These are phyloP conservation scores for Notocelia uddmanniana DNA, from an alignment of 2,888 invertebrate genomes.

Conservation along the genomic window DNA sequence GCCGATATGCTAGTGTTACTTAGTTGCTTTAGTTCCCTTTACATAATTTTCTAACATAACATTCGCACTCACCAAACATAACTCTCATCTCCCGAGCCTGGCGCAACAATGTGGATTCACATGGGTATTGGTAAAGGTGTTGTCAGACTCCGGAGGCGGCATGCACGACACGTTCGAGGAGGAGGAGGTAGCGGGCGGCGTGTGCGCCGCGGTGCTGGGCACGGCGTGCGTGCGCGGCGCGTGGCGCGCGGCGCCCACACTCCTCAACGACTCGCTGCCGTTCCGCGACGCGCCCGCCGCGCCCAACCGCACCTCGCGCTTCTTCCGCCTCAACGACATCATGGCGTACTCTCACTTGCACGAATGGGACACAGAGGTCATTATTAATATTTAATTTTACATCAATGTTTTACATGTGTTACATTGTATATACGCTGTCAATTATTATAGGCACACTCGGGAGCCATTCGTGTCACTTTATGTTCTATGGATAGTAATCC, in stretches of 20 bases:
- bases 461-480: too few species aligned
- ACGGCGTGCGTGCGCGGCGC: slow-evolving; percentile 73
- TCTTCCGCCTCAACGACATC: slow-evolving; percentile 77
- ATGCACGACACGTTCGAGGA: slow-evolving; percentile 77
- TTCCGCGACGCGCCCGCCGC: slow-evolving; percentile 62
- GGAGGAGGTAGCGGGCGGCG: slow-evolving; percentile 66
- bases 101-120: neutral
- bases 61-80: too few species aligned
- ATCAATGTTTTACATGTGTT: neutral
- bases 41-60: too few species aligned
- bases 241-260: slow-evolving; percentile 78
- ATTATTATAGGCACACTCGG: neutral
- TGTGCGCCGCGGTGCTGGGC: slow-evolving; percentile 64
- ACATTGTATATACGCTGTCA: neutral
- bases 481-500: too few species aligned
- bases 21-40: too few species aligned
- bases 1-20: too few species aligned
- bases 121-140: slow-evolving; percentile 60
- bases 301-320: slow-evolving; percentile 63
- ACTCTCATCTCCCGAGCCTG: too few species aligned
- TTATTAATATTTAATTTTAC: slow-evolving; percentile 38
- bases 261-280: slow-evolving; percentile 71
- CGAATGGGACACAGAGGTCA: slow-evolving; percentile 77
- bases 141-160: slow-evolving; percentile 71
- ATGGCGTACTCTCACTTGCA: slow-evolving; percentile 70